Evolutionary conservation across 1,140 invertebrate genomes (phyloP).

Genomic region (Amphibalanus amphitrite): DNA sequence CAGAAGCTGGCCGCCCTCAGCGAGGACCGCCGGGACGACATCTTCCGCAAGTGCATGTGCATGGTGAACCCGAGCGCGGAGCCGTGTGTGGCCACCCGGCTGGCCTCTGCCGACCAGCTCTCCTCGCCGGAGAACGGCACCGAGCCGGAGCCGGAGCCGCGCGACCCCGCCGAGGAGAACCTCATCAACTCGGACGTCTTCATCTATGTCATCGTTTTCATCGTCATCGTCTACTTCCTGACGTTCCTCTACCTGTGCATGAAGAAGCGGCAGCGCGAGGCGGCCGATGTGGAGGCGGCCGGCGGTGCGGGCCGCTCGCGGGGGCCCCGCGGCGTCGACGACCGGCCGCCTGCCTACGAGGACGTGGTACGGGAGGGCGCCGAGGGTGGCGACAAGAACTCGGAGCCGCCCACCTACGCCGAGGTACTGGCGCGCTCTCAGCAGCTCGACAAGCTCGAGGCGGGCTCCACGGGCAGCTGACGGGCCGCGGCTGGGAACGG

Average conservation of each 20-base stretch:
- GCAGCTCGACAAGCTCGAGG: neutral
- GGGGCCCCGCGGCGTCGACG: neutral
- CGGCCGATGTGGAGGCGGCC: neutral
- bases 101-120: neutral
- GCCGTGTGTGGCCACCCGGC: neutral
- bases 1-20: neutral
- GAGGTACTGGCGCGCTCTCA: neutral
- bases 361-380: neutral
- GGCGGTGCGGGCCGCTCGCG: too few relatives aligned
- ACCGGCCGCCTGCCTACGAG: neutral
- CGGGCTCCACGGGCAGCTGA: neutral
- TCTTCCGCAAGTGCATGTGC: neutral
- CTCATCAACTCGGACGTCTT: constrained; percentile 1
- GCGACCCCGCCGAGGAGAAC: neutral
- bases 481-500: too few relatives aligned
- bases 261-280: neutral
- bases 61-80: neutral
- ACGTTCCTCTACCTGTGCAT: neutral
- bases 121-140: neutral
- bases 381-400: neutral
- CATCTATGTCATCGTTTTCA: neutral
- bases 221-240: neutral
- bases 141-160: neutral
- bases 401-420: neutral
- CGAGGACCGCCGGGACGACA: neutral